Evolutionary conservation across 2,888 invertebrate species (phyloP), one percentile per base, ranked within the genome.

Genomic region (Callosobruchus maculatus): DNA sequence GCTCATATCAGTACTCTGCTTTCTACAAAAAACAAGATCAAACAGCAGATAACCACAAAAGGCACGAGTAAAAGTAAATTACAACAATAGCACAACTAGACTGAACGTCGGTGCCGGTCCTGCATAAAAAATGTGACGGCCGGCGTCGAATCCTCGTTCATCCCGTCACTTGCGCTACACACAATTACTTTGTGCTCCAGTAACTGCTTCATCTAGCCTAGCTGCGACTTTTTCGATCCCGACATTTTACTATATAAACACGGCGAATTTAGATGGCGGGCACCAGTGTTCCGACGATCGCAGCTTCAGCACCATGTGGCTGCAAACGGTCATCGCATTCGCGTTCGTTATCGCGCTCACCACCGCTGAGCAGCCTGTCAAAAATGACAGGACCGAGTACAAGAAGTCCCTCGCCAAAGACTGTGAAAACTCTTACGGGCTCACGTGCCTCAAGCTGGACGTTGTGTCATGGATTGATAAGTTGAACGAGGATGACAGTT

Each of bases 401-500:
- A 80, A 80, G 66, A 76, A 76, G 70, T 76, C 84, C 3, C 81
- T 87, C 7, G 82, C 86, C 20, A 82, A 82, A 68, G 88, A 89
- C 76, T 92, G 92, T 82, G 88, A 88, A 73, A 88, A 88, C 22
- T 86, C 88, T 0, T 90, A 91, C 80, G 93, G 91, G 84, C 89
- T 92, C 22, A 93, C 93, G 83, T 95, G 95, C 82, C 86, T 94
- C 26, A 95, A 94, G 82, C 87, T 94, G 73, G 93, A 94, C 80
- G 90, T 93, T 68, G 90, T 94, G 0, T 92, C 92, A 1, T 91
- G 94, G 79, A 88, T 95, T 77, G 94, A 95, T 83, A 91, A 91
- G 70, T 82, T 94, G 22, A 90, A 92, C 77, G 92, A 92, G 82
- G 90, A 90, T 77, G 90, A 91, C 80, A 91, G 93, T 83, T 88